phyloP scores from a whole-genome alignment of 2,113 vertebrate species.

The Barbus barbus region DNA sequence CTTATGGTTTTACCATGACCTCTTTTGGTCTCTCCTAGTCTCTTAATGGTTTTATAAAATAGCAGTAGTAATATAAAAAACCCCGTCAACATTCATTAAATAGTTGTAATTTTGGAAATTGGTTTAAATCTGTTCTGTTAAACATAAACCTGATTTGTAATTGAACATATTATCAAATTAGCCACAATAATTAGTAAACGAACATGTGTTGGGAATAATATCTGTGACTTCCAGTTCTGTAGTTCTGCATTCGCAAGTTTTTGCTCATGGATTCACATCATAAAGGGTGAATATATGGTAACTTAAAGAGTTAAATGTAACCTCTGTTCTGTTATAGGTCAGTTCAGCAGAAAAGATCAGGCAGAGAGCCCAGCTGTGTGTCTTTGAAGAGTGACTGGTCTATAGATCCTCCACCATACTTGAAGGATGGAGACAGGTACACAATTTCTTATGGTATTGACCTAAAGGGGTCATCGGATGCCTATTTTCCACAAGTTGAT shows the following conservation, averaged over 20 bases:
- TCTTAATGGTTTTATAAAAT: constrained; percentile 1
- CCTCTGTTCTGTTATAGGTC: neutral
- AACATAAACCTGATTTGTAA: no score
- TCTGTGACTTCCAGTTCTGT: no score
- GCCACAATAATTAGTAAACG: neutral
- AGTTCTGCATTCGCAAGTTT: no score
- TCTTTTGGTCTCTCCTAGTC: neutral
- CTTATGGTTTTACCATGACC: neutral
- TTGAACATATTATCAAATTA: neutral
- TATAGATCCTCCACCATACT: neutral
- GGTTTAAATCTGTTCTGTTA: no score
- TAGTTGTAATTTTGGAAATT: no score
- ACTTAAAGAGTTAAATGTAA: no score
- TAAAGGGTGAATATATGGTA: no score
- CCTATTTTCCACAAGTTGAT: no score
- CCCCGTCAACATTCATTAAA: neutral
- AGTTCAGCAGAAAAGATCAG: neutral
- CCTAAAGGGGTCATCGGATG: no score
- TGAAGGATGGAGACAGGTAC: neutral
- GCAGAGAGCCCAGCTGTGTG: neutral
- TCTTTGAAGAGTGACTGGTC: neutral
- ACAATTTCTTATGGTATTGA: no score
- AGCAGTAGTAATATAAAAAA: neutral
- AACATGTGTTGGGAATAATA: neutral
- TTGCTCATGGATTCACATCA: no score